These are phyloP conservation scores for Polypterus senegalus DNA, from an alignment of 2,113 vertebrate species.

Conservation along the genomic window DNA sequence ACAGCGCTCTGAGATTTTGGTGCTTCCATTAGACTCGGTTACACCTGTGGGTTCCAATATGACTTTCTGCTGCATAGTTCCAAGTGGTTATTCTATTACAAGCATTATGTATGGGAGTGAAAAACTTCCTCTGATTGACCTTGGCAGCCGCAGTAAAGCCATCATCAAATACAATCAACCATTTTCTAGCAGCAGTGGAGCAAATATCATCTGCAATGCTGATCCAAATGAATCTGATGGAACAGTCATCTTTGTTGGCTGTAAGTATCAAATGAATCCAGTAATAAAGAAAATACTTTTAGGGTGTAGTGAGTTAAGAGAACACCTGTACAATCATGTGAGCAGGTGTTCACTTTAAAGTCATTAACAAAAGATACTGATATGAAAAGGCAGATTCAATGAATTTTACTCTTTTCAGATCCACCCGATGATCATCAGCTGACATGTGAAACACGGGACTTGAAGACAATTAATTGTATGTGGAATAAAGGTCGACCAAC, in stretches of 20 bases:
- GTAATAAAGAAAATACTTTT: conserved; percentile 1
- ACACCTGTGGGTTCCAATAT: conserved; percentile 46
- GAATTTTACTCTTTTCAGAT: conserved; percentile 29
- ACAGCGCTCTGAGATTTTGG: not conserved
- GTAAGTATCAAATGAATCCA: conserved; percentile 34
- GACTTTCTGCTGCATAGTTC: conserved; percentile 48
- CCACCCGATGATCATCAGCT: conserved; percentile 50
- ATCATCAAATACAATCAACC: conserved; percentile 41
- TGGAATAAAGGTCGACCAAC: conserved; percentile 50
- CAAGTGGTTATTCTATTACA: conserved; percentile 18
- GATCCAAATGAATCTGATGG: conserved; percentile 19
- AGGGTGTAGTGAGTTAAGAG: conserved; percentile 18
- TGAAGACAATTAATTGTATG: conserved; percentile 38
- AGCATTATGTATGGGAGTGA: conserved; percentile 20
- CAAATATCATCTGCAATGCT: conserved; percentile 39
- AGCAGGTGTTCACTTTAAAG: not conserved
- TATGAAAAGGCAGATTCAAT: conserved; percentile 7
- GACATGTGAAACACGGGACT: conserved; percentile 50
- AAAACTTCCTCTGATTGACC: conserved; percentile 20
- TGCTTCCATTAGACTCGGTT: conserved; percentile 47
- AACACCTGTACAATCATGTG: conserved; percentile 21
- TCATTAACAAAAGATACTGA: conserved; percentile 17
- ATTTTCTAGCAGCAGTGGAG: conserved; percentile 35
- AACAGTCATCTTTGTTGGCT: conserved; percentile 56
- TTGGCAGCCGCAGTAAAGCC: conserved; percentile 41